Base-by-base conservation (phyloP, 2,113 vertebrate species). In the Xenus cinereus region DNA sequence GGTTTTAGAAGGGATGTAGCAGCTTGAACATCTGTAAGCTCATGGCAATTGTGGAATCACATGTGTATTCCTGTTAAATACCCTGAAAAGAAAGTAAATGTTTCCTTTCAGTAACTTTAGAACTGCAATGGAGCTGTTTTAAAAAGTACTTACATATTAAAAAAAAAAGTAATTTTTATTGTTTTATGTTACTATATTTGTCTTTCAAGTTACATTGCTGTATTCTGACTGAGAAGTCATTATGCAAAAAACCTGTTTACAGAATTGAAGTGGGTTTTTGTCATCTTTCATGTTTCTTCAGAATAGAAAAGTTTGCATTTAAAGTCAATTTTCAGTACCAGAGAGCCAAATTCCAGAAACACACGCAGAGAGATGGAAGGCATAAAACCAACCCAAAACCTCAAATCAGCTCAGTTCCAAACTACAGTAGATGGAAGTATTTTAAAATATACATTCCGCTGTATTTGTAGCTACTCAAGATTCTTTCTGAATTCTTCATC, bases 401-500 rank as follows among this genome's bases (percentile, higher is more conserved):
- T 85, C 86, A 87, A 56, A 39, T 50, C 74, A 87, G 30, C 66
- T 89, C 57, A 0, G 3, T 92, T 93, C 43, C 57, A 46, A 93
- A 80, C 33, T 78, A 41, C 41, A 75, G 85, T 89, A 81, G 43
- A 69, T 92, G 69, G 53, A 91, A 89, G 56, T 89, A 84, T 82
- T 95, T 89, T 62, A 92, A 97, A 92, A 64, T 89, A 81, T 8
- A 79, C 77, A 28, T 89, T 93, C 69, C 0, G 0, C 39, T 79
- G 59, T 94, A 62, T 87, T 95, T 41, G 37, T 67, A 93, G 78
- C 86, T 91, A 50, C 41, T 91, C 80, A 12, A 51, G 71, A 95
- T 91, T 90, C 83, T 81, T 94, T 94, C 32, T 84, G 80, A 93
- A 87, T 97, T 95, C 90, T 89, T 95, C 77, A 46, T 92, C 71